Base-by-base conservation (phyloP, 2,888 invertebrate species). In the Ptychoptera albimana region DNA sequence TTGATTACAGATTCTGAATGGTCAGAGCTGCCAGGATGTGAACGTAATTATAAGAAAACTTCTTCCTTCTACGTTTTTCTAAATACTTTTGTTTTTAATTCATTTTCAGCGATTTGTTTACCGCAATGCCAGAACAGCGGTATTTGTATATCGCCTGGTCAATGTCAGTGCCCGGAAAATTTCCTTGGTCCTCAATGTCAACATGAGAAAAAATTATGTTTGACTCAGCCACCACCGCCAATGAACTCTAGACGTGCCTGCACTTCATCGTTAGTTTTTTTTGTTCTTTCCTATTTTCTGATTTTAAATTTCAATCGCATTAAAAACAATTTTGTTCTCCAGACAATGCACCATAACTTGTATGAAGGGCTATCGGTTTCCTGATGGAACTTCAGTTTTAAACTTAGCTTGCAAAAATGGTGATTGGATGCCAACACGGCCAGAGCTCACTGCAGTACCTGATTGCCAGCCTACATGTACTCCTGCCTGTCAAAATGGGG, bases 101-200 rank as follows among this genome's bases (percentile, higher is more conserved):
- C 4, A 23, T 5, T 66, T 65, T n/a, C 59, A 86, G 88, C 83
- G 0, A 69, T 74, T 51, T 91, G 91, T 58, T 60, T 72, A 14
- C 82, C 82, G 0, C 67, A 72, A 0, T 92, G 91, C 60, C 70
- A 77, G 57, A 87, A 91, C 62, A 80, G 75, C 44, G 91, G 91
- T 1, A 78, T 82, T 42, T 92, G 91, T 56, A 60, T 81, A 3
- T 71, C 72, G 23, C 80, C 82, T 0, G 80, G 85, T 57, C 68
- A 75, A 0, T 92, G 91, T 56, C 64, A 75, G 36, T 92, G 91
- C 54, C 73, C 81, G 0, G 71, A 75, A 40, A 77, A 77, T 56
- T 87, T 69, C 63, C 71, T 72, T 37, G 87, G 87, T 4, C 72
- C 75, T 0, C 72, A 73, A 53, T 88, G 88, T 57, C 79, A 87